Conservation (phyloP, 2,113 vertebrate genomes). For the Ranitomeya variabilis region DNA sequence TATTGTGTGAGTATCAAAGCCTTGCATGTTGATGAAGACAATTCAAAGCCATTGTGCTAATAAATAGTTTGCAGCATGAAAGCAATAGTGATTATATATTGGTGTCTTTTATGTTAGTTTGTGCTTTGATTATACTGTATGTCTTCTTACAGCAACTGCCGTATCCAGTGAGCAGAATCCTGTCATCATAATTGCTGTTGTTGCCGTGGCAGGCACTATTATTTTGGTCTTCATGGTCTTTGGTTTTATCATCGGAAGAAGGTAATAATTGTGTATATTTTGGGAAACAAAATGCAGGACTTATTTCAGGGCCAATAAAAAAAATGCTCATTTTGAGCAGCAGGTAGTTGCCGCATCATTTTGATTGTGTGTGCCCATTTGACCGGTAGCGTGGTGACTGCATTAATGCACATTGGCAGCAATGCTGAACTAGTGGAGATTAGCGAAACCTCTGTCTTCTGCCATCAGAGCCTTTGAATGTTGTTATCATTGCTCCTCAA, state of each 20-base stretch:
- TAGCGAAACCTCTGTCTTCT: no score
- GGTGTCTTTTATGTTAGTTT: background rate
- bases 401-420: no score
- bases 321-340: no score
- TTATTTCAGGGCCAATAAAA: no score
- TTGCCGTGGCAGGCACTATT: slow-evolving; percentile 97
- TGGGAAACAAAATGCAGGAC: background rate
- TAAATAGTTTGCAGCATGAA: background rate
- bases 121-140: background rate
- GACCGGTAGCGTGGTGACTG: no score
- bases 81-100: background rate
- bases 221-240: slow-evolving; percentile 99
- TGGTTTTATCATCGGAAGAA: slow-evolving; percentile 99
- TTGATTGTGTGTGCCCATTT: no score
- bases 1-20: background rate
- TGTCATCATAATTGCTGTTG: slow-evolving; percentile 98
- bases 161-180: slow-evolving; percentile 98
- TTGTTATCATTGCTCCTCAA: no score
- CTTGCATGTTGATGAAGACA: background rate
- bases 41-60: background rate
- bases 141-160: slow-evolving; percentile 80
- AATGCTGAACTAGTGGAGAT: no score
- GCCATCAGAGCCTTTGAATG: no score
- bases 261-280: slow-evolving; percentile 75
- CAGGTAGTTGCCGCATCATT: no score